Conservation (phyloP, 2,797 vertebrate species). For the Sebastes matsubarae region DNA sequence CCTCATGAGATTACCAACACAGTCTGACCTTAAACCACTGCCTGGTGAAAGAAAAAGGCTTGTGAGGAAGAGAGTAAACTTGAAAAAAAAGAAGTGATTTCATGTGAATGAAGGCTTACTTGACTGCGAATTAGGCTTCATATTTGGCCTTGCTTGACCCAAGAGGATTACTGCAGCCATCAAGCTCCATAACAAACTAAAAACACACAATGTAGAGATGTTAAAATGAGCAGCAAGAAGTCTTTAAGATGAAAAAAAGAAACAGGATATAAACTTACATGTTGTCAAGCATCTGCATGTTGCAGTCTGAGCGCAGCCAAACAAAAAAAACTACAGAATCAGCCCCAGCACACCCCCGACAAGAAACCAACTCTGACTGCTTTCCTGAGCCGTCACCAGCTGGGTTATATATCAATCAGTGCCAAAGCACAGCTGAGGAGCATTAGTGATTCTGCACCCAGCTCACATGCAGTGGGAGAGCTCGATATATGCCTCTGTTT, state of each 20-base stretch:
- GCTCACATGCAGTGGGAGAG: neutral
- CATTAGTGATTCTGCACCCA: constrained; percentile 15
- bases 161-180: constrained; percentile 46
- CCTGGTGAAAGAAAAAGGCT: constrained; percentile 5
- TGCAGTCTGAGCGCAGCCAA: constrained; percentile 21
- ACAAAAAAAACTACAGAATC: constrained; percentile 1
- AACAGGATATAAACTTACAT: constrained; percentile 50
- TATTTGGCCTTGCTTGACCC: constrained; percentile 60
- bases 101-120: constrained; percentile 49
- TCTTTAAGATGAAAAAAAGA: accelerated
- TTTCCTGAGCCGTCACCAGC: neutral
- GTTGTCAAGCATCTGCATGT: constrained; percentile 49
- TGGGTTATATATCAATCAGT: constrained; percentile 43
- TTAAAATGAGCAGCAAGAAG: accelerated
- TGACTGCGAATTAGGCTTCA: constrained; percentile 50
- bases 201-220: neutral
- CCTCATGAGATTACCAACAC: constrained; percentile 77
- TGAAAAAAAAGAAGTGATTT: accelerated
- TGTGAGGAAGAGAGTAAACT: neutral
- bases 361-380: constrained; percentile 36
- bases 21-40: constrained; percentile 69
- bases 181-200: constrained; percentile 72
- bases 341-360: constrained; percentile 4
- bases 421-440: constrained; percentile 46
- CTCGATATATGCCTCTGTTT: neutral